These are phyloP conservation scores for Chelonia mydas DNA, from an alignment of 2,797 vertebrate genomes.

Conservation along the genomic window DNA sequence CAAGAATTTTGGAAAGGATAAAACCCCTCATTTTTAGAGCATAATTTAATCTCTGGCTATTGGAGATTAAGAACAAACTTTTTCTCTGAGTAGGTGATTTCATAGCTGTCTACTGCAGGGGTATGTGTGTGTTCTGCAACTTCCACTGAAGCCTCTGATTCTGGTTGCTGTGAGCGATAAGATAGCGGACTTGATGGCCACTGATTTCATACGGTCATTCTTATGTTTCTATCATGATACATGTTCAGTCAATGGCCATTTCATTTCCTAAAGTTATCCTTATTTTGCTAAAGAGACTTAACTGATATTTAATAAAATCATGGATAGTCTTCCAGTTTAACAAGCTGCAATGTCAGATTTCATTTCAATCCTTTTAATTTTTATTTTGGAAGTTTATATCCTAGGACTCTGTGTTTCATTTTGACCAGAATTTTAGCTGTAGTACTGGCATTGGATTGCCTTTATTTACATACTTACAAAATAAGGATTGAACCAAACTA, in stretches of 20 bases:
- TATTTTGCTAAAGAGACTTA: slow-evolving; percentile 51
- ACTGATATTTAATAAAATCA: slow-evolving; percentile 34
- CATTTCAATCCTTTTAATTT: slow-evolving; percentile 58
- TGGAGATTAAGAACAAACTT: not conserved
- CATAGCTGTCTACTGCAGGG: not conserved
- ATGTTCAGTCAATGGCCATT: slow-evolving; percentile 31
- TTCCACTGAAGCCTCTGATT: not conserved
- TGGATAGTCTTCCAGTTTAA: slow-evolving; percentile 40
- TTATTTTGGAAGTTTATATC: slow-evolving; percentile 52
- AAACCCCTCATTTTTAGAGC: not conserved
- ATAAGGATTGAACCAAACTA: slow-evolving; percentile 61
- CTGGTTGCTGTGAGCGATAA: not conserved
- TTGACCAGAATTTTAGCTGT: slow-evolving; percentile 51
- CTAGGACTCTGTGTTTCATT: slow-evolving; percentile 51
- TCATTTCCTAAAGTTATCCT: slow-evolving; percentile 63
- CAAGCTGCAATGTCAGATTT: slow-evolving; percentile 42
- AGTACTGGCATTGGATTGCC: slow-evolving; percentile 42
- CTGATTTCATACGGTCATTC: not conserved
- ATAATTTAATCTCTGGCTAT: not conserved
- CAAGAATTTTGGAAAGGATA: not conserved
- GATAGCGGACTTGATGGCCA: not conserved
- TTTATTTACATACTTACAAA: slow-evolving; percentile 59
- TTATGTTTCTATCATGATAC: slow-evolving; percentile 17
- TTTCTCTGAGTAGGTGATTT: not conserved
- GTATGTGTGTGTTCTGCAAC: not conserved